Conservation (phyloP, 2,888 invertebrate species). For the Ochlodes sylvanus region DNA sequence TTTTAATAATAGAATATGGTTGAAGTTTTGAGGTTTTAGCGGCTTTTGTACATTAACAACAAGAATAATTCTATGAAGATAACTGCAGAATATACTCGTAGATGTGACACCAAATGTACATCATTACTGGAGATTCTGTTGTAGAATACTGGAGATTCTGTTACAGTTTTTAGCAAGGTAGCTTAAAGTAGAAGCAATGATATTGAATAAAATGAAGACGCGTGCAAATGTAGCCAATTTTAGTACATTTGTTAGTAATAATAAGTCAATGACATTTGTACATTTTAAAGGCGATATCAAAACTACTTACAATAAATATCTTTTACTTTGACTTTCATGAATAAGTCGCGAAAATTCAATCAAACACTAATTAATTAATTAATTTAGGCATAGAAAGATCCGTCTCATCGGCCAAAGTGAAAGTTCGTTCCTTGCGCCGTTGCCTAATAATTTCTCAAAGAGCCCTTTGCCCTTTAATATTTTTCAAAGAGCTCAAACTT, state of each 20-base stretch:
- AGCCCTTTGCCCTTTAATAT: constrained; percentile 35
- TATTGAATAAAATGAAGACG: not conserved
- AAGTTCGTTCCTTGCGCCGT: constrained; percentile 35
- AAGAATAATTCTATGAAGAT: not conserved
- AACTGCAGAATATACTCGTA: too few relatives aligned
- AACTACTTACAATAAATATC: too few relatives aligned
- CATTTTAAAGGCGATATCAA: not conserved
- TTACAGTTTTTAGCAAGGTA: too few relatives aligned
- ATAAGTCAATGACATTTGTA: not conserved
- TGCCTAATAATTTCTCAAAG: constrained; percentile 34
- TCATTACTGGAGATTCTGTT: not conserved
- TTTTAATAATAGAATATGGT: constrained; percentile 3
- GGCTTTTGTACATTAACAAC: not conserved
- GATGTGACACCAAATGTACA: too few relatives aligned
- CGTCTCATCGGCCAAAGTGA: not conserved
- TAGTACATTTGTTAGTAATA: too few relatives aligned
- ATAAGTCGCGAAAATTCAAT: not conserved
- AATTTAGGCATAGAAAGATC: constrained; percentile 6
- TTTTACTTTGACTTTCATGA: too few relatives aligned
- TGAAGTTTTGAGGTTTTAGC: constrained; percentile 19
- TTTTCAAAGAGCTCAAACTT: constrained; percentile 44
- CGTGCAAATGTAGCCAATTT: too few relatives aligned
- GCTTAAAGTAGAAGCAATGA: not conserved
- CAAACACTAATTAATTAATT: constrained; percentile 5
- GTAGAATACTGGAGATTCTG: too few relatives aligned